A percentile compares a stretch with the other conserved stretches of the same genome.
These are phyloP conservation scores for Eclectus roratus DNA, from an alignment of 2,113 vertebrate species.

Conservation along the genomic window DNA sequence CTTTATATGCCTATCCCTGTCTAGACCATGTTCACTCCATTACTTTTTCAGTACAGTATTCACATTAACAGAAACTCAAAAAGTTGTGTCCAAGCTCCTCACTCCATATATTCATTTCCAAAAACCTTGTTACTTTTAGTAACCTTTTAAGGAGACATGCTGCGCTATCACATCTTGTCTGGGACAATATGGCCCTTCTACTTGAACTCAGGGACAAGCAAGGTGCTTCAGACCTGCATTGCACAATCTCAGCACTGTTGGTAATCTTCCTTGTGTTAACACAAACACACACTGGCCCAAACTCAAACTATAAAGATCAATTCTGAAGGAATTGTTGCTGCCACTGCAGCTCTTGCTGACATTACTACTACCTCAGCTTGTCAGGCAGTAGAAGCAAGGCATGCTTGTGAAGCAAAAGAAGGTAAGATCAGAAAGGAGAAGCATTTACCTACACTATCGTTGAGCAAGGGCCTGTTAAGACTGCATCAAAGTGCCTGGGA, in stretches of 20 bases:
- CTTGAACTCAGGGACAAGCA: background rate
- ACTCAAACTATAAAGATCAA: background rate
- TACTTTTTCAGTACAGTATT: background rate
- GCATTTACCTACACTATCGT: background rate
- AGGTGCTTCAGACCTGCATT: background rate
- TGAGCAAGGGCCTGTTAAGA: background rate
- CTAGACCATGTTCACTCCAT: background rate
- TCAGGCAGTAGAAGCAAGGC: background rate
- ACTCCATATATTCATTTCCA: background rate
- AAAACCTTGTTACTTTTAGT: background rate
- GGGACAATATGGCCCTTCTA: rapidly evolving
- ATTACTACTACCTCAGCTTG: background rate
- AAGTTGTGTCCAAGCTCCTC: background rate
- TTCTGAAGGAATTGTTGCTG: background rate
- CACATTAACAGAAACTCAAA: background rate
- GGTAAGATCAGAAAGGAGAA: background rate
- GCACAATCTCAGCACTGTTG: background rate
- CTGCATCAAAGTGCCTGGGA: background rate
- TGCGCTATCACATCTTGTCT: background rate
- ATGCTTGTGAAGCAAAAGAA: background rate
- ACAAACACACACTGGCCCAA: background rate
- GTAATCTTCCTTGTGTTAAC: background rate
- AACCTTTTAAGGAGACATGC: background rate
- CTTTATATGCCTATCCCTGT: background rate
- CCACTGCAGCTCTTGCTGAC: background rate